Conservation (phyloP, 2,113 vertebrate genomes). For the Mirza zaza region DNA sequence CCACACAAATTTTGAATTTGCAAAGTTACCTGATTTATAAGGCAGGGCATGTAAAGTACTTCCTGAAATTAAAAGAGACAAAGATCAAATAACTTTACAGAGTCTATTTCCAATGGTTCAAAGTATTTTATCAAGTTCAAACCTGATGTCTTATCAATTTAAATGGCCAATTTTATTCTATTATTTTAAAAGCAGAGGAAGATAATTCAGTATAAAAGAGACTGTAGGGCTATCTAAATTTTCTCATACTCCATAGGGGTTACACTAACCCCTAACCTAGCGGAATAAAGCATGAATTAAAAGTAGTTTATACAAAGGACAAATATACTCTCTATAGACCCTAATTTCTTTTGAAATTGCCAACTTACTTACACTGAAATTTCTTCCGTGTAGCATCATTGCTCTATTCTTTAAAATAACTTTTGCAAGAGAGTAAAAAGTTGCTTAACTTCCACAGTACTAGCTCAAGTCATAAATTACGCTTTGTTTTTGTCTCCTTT, state of each 20-base stretch:
- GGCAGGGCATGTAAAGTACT: not conserved
- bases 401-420: conserved; percentile 34
- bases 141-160: conserved; percentile 2
- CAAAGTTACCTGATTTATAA: not conserved
- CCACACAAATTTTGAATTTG: not conserved
- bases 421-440: not conserved
- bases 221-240: conserved; percentile 57
- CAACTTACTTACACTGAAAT: conserved; percentile 38
- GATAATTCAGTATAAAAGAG: conserved; percentile 60
- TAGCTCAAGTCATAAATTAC: not conserved
- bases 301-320: conserved; percentile 63
- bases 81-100: not conserved
- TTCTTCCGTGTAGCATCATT: conserved; percentile 25
- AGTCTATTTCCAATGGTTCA: conserved; percentile 35
- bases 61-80: conserved; percentile 12
- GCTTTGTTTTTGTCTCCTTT: not conserved
- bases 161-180: conserved; percentile 24
- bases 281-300: conserved; percentile 69
- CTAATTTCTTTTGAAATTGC: conserved; percentile 68
- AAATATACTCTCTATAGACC: conserved; percentile 64
- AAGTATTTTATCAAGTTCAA: conserved; percentile 27
- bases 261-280: conserved; percentile 73
- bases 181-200: conserved; percentile 57
- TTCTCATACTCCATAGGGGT: conserved; percentile 41
- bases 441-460: not conserved